These are phyloP conservation scores for Macquaria australasica DNA, from an alignment of 2,113 vertebrate species.

Conservation along the genomic window DNA sequence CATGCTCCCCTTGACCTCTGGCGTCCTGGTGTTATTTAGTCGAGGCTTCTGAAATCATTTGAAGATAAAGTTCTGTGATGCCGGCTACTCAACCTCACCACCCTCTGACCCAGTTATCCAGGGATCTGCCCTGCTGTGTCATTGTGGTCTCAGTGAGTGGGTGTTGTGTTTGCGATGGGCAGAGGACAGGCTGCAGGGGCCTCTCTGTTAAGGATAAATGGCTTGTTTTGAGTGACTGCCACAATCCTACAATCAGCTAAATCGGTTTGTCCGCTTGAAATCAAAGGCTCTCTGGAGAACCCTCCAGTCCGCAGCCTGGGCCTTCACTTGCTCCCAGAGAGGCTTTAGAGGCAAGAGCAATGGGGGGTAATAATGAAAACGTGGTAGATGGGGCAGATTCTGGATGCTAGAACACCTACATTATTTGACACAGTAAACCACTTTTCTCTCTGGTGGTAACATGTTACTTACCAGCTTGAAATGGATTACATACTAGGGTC, in stretches of 20 bases:
- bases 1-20: not conserved
- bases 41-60: conserved; percentile 20
- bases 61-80: not conserved
- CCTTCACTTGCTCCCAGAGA: conserved; percentile 18
- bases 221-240: conserved; percentile 48
- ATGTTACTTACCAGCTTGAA: not conserved
- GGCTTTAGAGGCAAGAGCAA: conserved; percentile 26
- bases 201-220: conserved; percentile 29
- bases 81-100: not conserved
- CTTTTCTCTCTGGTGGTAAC: not conserved
- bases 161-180: conserved; percentile 30
- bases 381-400: conserved; percentile 10
- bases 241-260: conserved; percentile 59
- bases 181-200: conserved; percentile 23
- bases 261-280: conserved; percentile 62
- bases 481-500: not conserved
- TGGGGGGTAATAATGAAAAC: conserved; percentile 36
- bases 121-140: not conserved
- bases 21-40: conserved; percentile 15
- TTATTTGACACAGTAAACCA: conserved; percentile 19
- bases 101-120: conserved; percentile 30
- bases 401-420: conserved; percentile 4
- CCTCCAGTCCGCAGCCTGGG: not conserved
- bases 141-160: conserved; percentile 2
- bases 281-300: conserved; percentile 60